Base-by-base conservation (phyloP, 1,140 invertebrate species). In the Lepidurus arcticus region DNA sequence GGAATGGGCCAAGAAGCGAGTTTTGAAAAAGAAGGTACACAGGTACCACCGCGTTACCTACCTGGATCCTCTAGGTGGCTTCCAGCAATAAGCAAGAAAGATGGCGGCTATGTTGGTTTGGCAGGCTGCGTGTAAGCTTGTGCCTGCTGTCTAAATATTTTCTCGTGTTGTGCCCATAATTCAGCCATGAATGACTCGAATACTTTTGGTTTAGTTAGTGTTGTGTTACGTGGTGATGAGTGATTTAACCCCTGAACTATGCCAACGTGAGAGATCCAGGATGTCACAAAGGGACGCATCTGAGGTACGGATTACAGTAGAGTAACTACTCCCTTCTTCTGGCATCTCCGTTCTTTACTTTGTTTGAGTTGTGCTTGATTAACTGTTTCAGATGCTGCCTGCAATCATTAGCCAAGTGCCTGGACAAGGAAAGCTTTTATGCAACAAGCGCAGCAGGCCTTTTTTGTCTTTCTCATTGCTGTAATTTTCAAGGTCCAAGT, bases 281-380 rank as follows among this genome's bases (percentile, higher is more conserved):
- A 65, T 65, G 53, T 65, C 53, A 65, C 53, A 65, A 65, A 65
- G 53, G 13, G 53, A 65, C 53, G 53, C 53, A 65, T 65, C 53
- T 65, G 53, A 65, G 53, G 53, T 65, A 65, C 53, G 53, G 53
- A 65, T 65, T 65, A 65, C n/a, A 65, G 16, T 65, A 21, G 53
- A 65, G 53, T 65, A 21, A 65, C 53, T 65, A 65, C 53, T 65
- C 53, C 53, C 53, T 65, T 65, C 53, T 65, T 65, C 53, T 65
- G 53, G 53, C 53, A 65, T 65, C 53, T 65, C 53, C 53, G 53
- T 65, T 65, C 53, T 65, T 65, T 65, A 65, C 53, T 65, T 65
- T 65, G 53, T 65, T 65, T 65, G 16, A 16, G 21, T 13, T n/a
- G 9, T 65, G 53, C 21, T 65, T 65, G 53, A 65, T 7, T 7